phyloP scores from a whole-genome alignment of 2,888 invertebrate genomes.

The Stomorhina lunata region DNA sequence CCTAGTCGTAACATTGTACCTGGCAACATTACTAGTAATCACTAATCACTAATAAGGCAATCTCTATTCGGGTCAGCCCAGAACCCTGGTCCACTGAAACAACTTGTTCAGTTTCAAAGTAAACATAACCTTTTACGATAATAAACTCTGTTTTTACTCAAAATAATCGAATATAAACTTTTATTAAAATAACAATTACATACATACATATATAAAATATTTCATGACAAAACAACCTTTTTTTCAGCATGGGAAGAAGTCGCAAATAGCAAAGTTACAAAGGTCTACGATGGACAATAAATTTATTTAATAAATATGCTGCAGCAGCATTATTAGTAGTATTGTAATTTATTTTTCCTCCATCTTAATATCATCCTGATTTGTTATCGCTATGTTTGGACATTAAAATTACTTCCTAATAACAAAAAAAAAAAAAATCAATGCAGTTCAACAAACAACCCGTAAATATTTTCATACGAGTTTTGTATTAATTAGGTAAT shows the following conservation, averaged over 20 bases:
- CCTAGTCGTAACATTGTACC: too few species aligned
- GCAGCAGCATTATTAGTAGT: conserved; percentile 56
- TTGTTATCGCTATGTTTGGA: conserved; percentile 33
- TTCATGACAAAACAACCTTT: too few species aligned
- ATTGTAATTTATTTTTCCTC: conserved; percentile 47
- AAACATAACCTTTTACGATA: too few species aligned
- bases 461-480: conserved; percentile 48
- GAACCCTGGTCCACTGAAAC: too few species aligned
- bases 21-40: too few species aligned
- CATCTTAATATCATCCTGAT: conserved; percentile 31
- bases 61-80: too few species aligned
- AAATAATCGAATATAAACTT: too few species aligned
- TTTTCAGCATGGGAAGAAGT: conserved; percentile 89
- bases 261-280: conserved; percentile 82
- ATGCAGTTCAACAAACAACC: conserved; percentile 28
- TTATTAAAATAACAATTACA: neutral
- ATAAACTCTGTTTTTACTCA: too few species aligned
- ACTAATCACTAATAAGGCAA: too few species aligned
- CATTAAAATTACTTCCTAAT: conserved; percentile 19
- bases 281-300: conserved; percentile 82
- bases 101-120: too few species aligned
- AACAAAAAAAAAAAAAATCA: neutral
- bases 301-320: conserved; percentile 63
- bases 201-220: too few species aligned
- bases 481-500: conserved; percentile 55